Conservation (phyloP, 2,797 vertebrate genomes). For the Notolabrus celidotus region DNA sequence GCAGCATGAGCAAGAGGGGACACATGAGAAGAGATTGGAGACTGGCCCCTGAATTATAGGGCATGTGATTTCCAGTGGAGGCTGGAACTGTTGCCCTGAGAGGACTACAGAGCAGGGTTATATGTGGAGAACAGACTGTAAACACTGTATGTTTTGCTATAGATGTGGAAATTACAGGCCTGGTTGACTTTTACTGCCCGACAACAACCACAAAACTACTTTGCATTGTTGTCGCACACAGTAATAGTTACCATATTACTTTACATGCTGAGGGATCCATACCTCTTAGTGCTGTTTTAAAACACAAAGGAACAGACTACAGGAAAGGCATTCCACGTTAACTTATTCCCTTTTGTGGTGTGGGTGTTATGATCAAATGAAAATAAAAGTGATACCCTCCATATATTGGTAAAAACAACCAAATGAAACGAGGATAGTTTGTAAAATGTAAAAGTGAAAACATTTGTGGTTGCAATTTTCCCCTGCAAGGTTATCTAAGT, state of each 20-base stretch:
- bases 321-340: constrained; percentile 10
- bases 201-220: constrained; percentile 30
- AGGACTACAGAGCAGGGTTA: constrained; percentile 14
- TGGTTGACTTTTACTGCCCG: constrained; percentile 45
- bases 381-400: constrained; percentile 33
- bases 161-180: constrained; percentile 49
- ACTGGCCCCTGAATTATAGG: constrained; percentile 12
- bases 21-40: constrained; percentile 14
- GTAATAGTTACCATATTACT: constrained; percentile 17
- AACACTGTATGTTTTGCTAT: constrained; percentile 37
- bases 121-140: constrained; percentile 48
- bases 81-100: constrained; percentile 28
- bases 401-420: constrained; percentile 32
- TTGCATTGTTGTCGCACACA: constrained; percentile 33
- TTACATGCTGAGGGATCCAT: constrained; percentile 11
- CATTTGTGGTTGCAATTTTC: constrained; percentile 61
- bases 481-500: constrained; percentile 67
- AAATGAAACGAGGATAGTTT: constrained; percentile 51
- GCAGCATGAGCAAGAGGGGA: constrained; percentile 13
- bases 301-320: neutral
- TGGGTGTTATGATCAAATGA: constrained; percentile 19
- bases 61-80: constrained; percentile 35
- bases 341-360: neutral
- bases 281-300: constrained; percentile 7
- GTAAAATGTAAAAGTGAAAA: constrained; percentile 52